These are phyloP conservation scores for Periophthalmus magnuspinnatus DNA, from an alignment of 2,797 vertebrate species.

Conservation along the genomic window DNA sequence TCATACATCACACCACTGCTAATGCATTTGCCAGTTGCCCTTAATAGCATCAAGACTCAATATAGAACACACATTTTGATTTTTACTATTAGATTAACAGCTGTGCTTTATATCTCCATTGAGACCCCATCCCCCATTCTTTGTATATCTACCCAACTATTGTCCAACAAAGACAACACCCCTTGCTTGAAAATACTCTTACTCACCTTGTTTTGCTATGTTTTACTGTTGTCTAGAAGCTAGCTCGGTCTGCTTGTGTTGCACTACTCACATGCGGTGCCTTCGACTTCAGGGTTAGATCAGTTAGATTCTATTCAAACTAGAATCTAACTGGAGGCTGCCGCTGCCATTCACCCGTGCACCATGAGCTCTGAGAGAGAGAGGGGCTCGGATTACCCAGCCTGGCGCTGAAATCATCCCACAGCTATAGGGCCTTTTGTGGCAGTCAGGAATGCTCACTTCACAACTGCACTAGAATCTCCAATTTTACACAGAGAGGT, in stretches of 20 bases:
- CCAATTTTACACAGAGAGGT: constrained; percentile 9
- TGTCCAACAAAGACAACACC: background rate
- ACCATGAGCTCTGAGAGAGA: constrained; percentile 26
- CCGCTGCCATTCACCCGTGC: constrained; percentile 67
- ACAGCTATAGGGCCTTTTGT: constrained; percentile 42
- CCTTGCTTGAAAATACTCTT: background rate
- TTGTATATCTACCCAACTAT: background rate
- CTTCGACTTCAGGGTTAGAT: constrained; percentile 41
- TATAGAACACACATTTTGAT: background rate
- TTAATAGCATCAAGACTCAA: background rate
- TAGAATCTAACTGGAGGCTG: constrained; percentile 60
- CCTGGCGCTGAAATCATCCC: constrained; percentile 55
- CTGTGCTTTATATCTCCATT: background rate
- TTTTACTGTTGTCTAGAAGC: constrained; percentile 24
- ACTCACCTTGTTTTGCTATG: constrained; percentile 27
- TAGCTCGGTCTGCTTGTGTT: constrained; percentile 47
- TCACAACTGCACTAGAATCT: constrained; percentile 14
- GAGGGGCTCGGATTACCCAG: constrained; percentile 60
- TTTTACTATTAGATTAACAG: background rate
- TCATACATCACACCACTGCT: background rate
- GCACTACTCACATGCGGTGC: constrained; percentile 8
- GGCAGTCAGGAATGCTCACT: constrained; percentile 44
- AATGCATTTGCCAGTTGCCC: background rate
- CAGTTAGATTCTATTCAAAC: too few relatives aligned
- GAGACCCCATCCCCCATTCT: background rate